phyloP scores from a whole-genome alignment of 2,113 vertebrate genomes.

The Paracanthobrama guichenoti region DNA sequence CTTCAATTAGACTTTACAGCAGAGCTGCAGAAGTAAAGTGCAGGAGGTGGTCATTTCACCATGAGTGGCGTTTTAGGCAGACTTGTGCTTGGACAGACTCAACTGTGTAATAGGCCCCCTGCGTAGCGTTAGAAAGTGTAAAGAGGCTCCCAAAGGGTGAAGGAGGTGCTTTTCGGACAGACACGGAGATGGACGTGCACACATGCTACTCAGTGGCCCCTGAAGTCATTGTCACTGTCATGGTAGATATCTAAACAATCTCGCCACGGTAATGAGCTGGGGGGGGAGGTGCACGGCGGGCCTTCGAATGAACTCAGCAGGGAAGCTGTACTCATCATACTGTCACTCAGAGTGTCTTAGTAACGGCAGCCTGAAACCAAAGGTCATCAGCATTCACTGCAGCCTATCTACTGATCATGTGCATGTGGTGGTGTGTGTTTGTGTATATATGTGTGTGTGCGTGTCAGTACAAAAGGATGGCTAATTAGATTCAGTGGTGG shows the following conservation, averaged over 20 bases:
- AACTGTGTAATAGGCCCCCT: conserved; percentile 57
- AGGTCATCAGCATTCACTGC: neutral
- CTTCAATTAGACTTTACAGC: conserved; percentile 70
- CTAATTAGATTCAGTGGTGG: conserved; percentile 54
- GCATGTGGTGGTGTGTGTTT: neutral
- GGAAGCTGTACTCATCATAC: conserved; percentile 56
- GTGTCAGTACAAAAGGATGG: conserved; percentile 35
- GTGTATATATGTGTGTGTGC: conserved; percentile 39
- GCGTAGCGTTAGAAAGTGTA: conserved; percentile 44
- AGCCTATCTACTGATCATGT: conserved; percentile 8
- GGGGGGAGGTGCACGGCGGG: conserved; percentile 36
- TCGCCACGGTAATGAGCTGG: conserved; percentile 74
- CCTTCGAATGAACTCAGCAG: conserved; percentile 43
- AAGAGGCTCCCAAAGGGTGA: conserved; percentile 43
- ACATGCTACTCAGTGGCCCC: conserved; percentile 53
- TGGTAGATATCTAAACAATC: conserved; percentile 70
- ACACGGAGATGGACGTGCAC: conserved; percentile 43
- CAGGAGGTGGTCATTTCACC: conserved; percentile 55
- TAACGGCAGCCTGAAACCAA: conserved; percentile 64
- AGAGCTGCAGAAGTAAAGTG: conserved; percentile 59
- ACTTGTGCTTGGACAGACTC: conserved; percentile 62
- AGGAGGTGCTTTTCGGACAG: conserved; percentile 22
- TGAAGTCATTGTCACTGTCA: conserved; percentile 70
- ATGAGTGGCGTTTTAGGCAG: conserved; percentile 67
- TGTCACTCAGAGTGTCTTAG: conserved; percentile 64